phyloP scores from a whole-genome alignment of 2,888 invertebrate species.

The Phlogophora meticulosa region DNA sequence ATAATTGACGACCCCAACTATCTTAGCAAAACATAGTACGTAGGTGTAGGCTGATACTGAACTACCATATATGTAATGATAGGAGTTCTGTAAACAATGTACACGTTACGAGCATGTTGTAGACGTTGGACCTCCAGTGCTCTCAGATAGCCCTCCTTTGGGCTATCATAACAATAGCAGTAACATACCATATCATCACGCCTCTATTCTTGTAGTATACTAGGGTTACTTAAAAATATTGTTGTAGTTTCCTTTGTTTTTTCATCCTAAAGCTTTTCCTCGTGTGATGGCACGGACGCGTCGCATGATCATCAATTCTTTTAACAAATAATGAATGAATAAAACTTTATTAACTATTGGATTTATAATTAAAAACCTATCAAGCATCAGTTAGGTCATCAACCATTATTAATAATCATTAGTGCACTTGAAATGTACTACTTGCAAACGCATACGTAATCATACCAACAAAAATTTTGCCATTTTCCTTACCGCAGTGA shows the following conservation, averaged over 20 bases:
- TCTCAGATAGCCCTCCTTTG: slow-evolving; percentile 40
- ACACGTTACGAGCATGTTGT: slow-evolving; percentile 53
- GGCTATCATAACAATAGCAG: slow-evolving; percentile 32
- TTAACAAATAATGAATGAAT: slow-evolving; percentile 15
- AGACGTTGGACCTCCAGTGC: slow-evolving; percentile 49
- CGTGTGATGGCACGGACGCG: not conserved
- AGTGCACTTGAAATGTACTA: slow-evolving; percentile 47
- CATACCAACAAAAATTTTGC: slow-evolving; percentile 3
- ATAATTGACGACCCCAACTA: slow-evolving; percentile 56
- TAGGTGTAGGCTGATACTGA: slow-evolving; percentile 41
- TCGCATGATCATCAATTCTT: not conserved
- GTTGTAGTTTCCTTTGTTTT: no score
- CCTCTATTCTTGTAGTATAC: not conserved
- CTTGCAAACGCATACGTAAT: slow-evolving; percentile 31
- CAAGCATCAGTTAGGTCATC: slow-evolving; percentile 14
- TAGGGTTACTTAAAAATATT: slow-evolving; percentile 1
- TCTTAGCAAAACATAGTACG: slow-evolving; percentile 57
- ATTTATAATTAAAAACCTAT: slow-evolving; percentile 4
- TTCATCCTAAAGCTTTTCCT: not conserved
- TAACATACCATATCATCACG: slow-evolving; percentile 16
- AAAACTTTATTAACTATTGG: not conserved
- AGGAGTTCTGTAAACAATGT: slow-evolving; percentile 55
- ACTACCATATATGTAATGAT: slow-evolving; percentile 34
- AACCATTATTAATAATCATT: slow-evolving; percentile 28
- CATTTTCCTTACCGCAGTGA: slow-evolving; percentile 13